These are phyloP conservation scores for Micrastur ruficollis DNA, from an alignment of 2,797 vertebrate genomes.

Conservation along the genomic window DNA sequence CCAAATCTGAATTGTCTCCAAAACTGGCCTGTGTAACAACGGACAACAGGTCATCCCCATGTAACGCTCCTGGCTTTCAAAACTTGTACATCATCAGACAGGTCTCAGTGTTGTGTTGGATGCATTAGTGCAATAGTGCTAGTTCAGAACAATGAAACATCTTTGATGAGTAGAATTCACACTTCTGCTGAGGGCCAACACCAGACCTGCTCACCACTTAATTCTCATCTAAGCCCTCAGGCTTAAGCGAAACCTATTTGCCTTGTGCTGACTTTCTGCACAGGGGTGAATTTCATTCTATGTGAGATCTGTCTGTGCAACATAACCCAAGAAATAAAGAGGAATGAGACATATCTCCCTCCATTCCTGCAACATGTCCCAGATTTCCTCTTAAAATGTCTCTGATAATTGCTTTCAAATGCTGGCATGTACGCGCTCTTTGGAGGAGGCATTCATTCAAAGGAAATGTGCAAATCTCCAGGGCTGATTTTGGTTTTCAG, in stretches of 20 bases:
- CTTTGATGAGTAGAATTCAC: neutral
- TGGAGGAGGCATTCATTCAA: neutral
- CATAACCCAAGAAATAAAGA: neutral
- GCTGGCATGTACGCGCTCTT: neutral
- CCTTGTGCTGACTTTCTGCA: neutral
- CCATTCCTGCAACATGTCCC: neutral
- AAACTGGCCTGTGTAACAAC: neutral
- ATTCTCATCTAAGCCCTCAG: neutral
- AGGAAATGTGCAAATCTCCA: neutral
- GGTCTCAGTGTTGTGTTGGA: neutral
- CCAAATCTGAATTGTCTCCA: neutral
- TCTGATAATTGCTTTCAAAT: conserved; percentile 56
- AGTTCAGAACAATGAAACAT: neutral
- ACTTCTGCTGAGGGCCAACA: neutral
- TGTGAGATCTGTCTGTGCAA: neutral
- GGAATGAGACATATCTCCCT: conserved; percentile 12
- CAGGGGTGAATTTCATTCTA: neutral
- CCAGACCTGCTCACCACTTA: neutral
- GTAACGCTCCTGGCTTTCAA: neutral
- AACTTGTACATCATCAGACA: neutral
- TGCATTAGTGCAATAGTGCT: neutral
- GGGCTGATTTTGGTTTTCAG: conserved; percentile 1
- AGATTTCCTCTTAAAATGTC: neutral
- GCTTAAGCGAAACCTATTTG: neutral
- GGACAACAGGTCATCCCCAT: neutral